phyloP scores from a whole-genome alignment of 2,888 invertebrate genomes.

The Brassicogethes aeneus region DNA sequence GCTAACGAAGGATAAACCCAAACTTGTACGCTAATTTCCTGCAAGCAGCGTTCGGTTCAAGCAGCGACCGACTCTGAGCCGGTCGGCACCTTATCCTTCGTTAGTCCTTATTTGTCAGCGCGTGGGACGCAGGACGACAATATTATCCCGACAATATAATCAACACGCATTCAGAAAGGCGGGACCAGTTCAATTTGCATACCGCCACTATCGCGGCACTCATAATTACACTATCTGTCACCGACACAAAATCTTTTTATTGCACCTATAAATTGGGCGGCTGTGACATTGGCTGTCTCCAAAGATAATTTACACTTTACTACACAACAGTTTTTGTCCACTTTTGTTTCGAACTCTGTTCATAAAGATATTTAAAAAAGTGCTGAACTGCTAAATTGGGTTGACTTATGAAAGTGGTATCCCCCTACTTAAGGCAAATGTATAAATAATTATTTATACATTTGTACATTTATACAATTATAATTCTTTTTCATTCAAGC shows the following conservation, averaged over 20 bases:
- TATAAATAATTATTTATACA: too few relatives aligned
- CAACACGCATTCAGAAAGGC: slow-evolving; percentile 14
- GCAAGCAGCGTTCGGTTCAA: slow-evolving; percentile 5
- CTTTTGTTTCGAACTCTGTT: too few relatives aligned
- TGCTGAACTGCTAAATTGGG: too few relatives aligned
- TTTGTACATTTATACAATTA: too few relatives aligned
- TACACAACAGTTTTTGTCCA: background rate
- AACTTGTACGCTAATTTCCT: slow-evolving; percentile 16
- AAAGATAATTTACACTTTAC: background rate
- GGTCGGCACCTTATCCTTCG: slow-evolving; percentile 4
- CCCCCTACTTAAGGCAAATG: too few relatives aligned
- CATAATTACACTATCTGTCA: slow-evolving; percentile 15
- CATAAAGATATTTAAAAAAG: too few relatives aligned
- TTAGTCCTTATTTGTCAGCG: background rate
- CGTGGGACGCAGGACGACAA: slow-evolving; percentile 6
- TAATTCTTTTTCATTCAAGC: too few relatives aligned
- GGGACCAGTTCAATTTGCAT: slow-evolving; percentile 17
- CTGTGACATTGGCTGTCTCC: slow-evolving; percentile 7
- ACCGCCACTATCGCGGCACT: slow-evolving; percentile 16
- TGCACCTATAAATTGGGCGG: slow-evolving; percentile 10
- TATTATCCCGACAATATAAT: slow-evolving; percentile 2
- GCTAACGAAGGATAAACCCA: slow-evolving; percentile 16
- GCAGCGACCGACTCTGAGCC: slow-evolving; percentile 8
- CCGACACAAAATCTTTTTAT: slow-evolving; percentile 16
- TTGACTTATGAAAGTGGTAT: too few relatives aligned